Evolutionary conservation across 2,888 invertebrate species (phyloP).

Genomic region (Hydroisotoma schaefferi): DNA sequence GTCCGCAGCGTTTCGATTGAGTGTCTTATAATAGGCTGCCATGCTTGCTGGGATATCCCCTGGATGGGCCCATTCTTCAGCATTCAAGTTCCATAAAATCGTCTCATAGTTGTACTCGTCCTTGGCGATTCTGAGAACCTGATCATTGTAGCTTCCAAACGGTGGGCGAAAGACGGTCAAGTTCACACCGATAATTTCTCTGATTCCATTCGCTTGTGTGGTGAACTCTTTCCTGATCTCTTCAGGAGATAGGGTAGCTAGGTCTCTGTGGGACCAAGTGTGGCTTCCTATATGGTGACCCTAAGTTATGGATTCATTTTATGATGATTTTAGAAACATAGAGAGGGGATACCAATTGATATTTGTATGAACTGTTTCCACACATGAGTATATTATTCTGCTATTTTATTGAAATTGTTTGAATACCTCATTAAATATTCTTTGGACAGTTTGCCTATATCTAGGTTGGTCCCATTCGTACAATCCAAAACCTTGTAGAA

Average conservation of each 20-base stretch:
- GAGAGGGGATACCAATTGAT: not conserved
- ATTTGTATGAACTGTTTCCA: too few species aligned
- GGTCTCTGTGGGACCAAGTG: constrained; percentile 18
- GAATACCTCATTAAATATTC: constrained; percentile 22
- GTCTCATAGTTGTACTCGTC: constrained; percentile 9
- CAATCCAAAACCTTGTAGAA: constrained; percentile 14
- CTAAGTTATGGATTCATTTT: constrained; percentile 3
- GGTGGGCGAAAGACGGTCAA: constrained; percentile 17
- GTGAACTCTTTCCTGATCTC: constrained; percentile 1
- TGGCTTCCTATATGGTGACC: constrained; percentile 33
- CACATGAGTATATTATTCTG: too few species aligned
- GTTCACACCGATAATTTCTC: constrained; percentile 1
- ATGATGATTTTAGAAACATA: not conserved
- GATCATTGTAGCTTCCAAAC: constrained; percentile 14
- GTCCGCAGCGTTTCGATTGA: not conserved
- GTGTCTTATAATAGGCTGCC: not conserved
- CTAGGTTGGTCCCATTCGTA: not conserved
- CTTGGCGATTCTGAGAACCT: constrained; percentile 1
- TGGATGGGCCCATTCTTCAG: constrained; percentile 3
- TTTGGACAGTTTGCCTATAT: constrained; percentile 11
- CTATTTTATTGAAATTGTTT: not conserved
- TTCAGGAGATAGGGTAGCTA: constrained; percentile 8
- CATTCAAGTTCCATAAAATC: constrained; percentile 15
- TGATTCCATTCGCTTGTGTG: not conserved
- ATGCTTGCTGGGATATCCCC: constrained; percentile 8